These are phyloP conservation scores for Netelia inedita DNA, from an alignment of 2,888 invertebrate genomes.

Conservation along the genomic window DNA sequence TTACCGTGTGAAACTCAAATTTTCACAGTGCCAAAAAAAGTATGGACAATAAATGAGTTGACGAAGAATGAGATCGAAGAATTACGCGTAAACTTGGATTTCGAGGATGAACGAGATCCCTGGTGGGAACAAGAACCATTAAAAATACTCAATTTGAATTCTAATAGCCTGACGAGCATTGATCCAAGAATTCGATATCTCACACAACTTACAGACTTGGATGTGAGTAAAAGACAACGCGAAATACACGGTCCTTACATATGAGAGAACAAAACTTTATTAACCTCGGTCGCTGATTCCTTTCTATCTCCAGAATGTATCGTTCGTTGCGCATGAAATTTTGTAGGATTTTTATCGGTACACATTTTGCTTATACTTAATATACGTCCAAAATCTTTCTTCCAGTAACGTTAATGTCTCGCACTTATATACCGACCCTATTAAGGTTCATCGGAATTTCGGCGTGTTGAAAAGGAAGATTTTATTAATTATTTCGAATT, in stretches of 20 bases:
- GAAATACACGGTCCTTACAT: neutral
- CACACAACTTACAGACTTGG: constrained; percentile 89
- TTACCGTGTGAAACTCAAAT: neutral
- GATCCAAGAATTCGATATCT: constrained; percentile 89
- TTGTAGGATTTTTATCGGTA: no score
- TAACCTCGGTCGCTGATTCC: no score
- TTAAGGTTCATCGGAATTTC: no score
- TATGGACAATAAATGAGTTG: constrained; percentile 91
- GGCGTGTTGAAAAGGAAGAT: no score
- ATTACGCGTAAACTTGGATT: constrained; percentile 87
- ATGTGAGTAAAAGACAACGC: constrained; percentile 86
- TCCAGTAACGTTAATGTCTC: no score
- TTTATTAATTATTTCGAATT: no score
- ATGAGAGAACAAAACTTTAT: no score
- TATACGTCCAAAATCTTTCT: no score
- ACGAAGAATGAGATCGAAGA: constrained; percentile 87
- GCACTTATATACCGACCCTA: no score
- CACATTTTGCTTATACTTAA: no score
- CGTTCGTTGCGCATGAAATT: no score
- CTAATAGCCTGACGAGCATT: constrained; percentile 89
- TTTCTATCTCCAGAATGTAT: no score
- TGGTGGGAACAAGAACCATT: constrained; percentile 96
- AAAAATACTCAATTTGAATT: constrained; percentile 92
- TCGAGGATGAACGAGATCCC: constrained; percentile 87
- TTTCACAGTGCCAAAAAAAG: constrained; percentile 89